phyloP scores from a whole-genome alignment of 2,888 invertebrate genomes.

The Piscicola geometra region DNA sequence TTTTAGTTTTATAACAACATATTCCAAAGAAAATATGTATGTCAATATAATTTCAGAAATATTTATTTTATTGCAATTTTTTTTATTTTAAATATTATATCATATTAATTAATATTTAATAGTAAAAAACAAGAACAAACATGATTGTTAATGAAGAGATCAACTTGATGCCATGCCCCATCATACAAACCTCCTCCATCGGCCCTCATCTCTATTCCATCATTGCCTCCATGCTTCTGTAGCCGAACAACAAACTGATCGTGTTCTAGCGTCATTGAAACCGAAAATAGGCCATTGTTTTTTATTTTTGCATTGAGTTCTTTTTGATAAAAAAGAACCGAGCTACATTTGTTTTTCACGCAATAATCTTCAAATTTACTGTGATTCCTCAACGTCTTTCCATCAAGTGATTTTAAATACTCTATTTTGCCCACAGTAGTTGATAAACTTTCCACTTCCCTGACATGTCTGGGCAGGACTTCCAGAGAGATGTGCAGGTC shows the following conservation, averaged over 20 bases:
- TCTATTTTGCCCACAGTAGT: too few relatives aligned
- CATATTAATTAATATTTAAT: background rate
- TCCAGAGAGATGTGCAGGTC: constrained; percentile 88
- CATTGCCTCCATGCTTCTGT: constrained; percentile 70
- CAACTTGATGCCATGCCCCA: constrained; percentile 90
- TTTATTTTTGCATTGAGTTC: background rate
- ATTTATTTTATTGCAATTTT: too few relatives aligned
- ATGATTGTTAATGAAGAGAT: constrained; percentile 66
- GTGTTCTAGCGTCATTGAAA: constrained; percentile 83
- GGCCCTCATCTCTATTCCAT: constrained; percentile 19
- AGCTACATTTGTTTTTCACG: background rate
- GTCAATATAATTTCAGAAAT: too few relatives aligned
- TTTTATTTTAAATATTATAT: background rate
- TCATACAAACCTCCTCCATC: constrained; percentile 66
- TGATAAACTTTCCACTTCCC: background rate
- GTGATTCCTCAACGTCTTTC: background rate
- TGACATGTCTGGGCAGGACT: constrained; percentile 68
- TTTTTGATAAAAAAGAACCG: background rate
- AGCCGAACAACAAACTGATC: constrained; percentile 83
- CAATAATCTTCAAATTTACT: background rate
- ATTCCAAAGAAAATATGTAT: too few relatives aligned
- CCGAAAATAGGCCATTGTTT: constrained; percentile 60
- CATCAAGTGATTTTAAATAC: too few relatives aligned
- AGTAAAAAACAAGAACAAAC: too few relatives aligned
- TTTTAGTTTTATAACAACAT: too few relatives aligned